Evolutionary conservation across 2,888 invertebrate species (phyloP), one percentile per base, ranked within the genome.

Genomic region (Petrolisthes cinctipes): DNA sequence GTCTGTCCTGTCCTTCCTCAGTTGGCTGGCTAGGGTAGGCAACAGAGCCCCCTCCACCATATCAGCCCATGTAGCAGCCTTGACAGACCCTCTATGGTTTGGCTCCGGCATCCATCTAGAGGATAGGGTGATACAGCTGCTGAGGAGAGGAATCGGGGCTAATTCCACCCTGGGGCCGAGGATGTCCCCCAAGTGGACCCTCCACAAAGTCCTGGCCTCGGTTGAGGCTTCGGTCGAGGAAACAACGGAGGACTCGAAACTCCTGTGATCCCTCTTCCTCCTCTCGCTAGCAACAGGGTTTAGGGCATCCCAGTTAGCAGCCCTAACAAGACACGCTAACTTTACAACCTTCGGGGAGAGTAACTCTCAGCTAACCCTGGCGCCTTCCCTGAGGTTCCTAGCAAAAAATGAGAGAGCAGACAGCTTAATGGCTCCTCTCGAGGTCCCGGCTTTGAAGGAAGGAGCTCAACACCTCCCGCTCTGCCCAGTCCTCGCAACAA

Each of bases 1-100:
- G 14, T 11, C 66, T 11, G 66, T 66, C 7, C 66, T 66, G 66
- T 7, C 7, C 66, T 66, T 66, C 66, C 66, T 66, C 66, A 66
- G 66, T 14, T 66, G 66, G 66, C 66, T 66, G 14, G 66, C 66
- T 66, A 66, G 20, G 17, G 71, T 71, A 5, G 6, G 71, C 71
- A 71, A 71, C 71, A 71, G 71, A 71, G 71, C 71, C 71, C 71
- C n/a, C n/a, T n/a, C n/a, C n/a, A n/a, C n/a, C n/a, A n/a, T n/a
- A n/a, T n/a, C 71, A 14, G 71, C 71, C 20, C 71, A 71, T 20
- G 17, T 20, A 17, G 71, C 71, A 11, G 6, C 14, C 71, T 20
- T 71, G 14, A 20, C 71, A 71, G 71, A 71, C 20, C 71, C 71
- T 20, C 71, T 71, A 71, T 71, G 71, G 71, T 71, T 71, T 11